Conservation (phyloP, 2,888 invertebrate species). For the Tenthredo livida region DNA sequence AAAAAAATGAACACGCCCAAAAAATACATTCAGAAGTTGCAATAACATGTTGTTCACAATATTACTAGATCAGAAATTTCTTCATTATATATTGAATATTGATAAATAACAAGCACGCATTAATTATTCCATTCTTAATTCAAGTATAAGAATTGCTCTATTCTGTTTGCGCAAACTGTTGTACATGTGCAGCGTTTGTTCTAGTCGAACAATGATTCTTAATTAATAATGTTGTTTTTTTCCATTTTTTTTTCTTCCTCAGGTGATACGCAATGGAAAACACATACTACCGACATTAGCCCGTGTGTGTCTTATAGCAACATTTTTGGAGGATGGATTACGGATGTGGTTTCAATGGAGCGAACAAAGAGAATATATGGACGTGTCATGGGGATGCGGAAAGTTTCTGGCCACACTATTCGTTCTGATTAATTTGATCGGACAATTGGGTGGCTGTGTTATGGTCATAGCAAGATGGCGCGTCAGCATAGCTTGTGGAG, state of each 20-base stretch:
- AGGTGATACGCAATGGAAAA: constrained; percentile 96
- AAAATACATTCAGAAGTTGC: not conserved
- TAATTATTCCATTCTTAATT: not conserved
- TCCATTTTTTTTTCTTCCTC: constrained; percentile 60
- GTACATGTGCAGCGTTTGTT: not conserved
- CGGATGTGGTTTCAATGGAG: constrained; percentile 99
- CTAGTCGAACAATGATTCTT: not conserved
- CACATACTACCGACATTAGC: constrained; percentile 96
- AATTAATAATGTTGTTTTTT: not conserved
- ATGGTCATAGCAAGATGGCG: constrained; percentile 96
- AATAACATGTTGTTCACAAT: not conserved
- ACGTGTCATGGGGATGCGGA: constrained; percentile 98
- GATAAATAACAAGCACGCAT: not conserved
- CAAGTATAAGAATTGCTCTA: not conserved
- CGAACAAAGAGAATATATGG: constrained; percentile 98
- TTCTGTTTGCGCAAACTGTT: not conserved
- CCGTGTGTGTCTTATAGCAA: constrained; percentile 97
- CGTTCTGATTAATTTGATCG: constrained; percentile 96
- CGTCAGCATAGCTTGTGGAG: constrained; percentile 94
- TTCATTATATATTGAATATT: not conserved
- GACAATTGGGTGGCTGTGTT: constrained; percentile 97
- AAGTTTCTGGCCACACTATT: constrained; percentile 95
- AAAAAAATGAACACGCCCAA: not conserved
- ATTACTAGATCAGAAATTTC: not conserved
- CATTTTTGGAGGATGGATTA: constrained; percentile 99